Conservation (phyloP, 2,113 vertebrate genomes). For the Corythornis madagascariensis region DNA sequence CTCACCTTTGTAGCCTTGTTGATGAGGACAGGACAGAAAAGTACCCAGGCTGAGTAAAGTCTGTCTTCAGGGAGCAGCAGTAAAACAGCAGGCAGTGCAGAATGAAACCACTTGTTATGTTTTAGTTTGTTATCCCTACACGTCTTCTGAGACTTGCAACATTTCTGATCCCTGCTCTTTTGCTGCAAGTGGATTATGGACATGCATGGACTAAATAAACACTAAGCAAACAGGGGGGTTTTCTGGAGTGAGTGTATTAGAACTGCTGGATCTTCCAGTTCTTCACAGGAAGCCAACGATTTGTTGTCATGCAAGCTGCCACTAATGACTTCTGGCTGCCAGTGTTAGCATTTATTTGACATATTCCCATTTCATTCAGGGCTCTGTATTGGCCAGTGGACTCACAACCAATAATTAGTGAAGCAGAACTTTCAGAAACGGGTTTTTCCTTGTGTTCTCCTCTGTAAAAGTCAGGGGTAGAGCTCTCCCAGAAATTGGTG, state of each 20-base stretch:
- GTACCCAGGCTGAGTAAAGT: not conserved
- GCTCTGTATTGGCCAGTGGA: not conserved
- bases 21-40: not conserved
- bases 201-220: not conserved
- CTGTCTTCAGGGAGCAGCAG: not conserved
- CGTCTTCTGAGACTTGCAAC: not conserved
- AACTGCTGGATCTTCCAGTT: not conserved
- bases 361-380: not conserved
- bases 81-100: not conserved
- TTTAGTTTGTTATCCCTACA: not conserved
- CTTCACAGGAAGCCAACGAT: not conserved
- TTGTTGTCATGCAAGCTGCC: constrained; percentile 32
- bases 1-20: not conserved
- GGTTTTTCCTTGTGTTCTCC: not conserved
- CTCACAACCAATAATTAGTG: not conserved
- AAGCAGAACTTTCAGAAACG: not conserved
- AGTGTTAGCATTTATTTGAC: constrained; percentile 29
- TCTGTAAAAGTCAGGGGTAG: not conserved
- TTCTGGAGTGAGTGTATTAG: not conserved
- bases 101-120: not conserved
- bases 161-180: not conserved
- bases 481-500: not conserved
- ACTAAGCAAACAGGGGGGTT: not conserved
- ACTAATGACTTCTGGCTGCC: constrained; percentile 18
- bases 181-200: not conserved